Evolutionary conservation across 1,140 invertebrate genomes (phyloP), one percentile per base, ranked within the genome.

Genomic region (Drosophila mauritiana): DNA sequence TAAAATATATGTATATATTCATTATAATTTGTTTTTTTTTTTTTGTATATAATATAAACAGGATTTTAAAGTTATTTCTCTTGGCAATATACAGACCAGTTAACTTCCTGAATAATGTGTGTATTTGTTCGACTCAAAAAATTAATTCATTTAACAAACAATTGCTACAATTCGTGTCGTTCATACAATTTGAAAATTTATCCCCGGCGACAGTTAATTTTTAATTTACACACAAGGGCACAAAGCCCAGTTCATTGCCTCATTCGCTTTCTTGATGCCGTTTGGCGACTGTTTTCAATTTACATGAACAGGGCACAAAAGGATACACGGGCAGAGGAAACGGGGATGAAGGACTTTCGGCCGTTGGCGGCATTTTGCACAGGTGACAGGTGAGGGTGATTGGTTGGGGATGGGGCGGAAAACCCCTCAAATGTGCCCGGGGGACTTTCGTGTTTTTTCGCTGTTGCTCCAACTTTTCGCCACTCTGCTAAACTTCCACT

Each of bases 221-320:
- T 88, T 86, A 86, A 88, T 86, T 86, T 79, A 88, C 39, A 52
- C 65, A 58, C 62, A 61, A 34, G n/a, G n/a, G 15, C 11, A 31
- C 39, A 31, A 69, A 22, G 51, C 65, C 57, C 61, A 77, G 56
- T 86, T 78, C 70, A 77, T 78, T 81, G 80, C 59, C 74, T 59
- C 62, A 51, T 76, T 76, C 73, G 45, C 61, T 64, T 75, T 78
- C 83, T 88, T 82, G 78, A 88, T 82, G 79, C 74, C 69, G 85
- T 88, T 88, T 76, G 73, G 83, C 31, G 81, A 76, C 75, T 81
- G 74, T 82, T 86, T 86, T 86, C 83, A 86, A 86, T 86, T 88
- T 86, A 58, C 83, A 86, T 82, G 69, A 56, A 63, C 70, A 56
- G 58, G 57, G 54, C 78, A 73, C 80, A 79, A 75, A 83, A 69